These are phyloP conservation scores for Aspiorhynchus laticeps DNA, from an alignment of 2,113 vertebrate species.

Conservation along the genomic window DNA sequence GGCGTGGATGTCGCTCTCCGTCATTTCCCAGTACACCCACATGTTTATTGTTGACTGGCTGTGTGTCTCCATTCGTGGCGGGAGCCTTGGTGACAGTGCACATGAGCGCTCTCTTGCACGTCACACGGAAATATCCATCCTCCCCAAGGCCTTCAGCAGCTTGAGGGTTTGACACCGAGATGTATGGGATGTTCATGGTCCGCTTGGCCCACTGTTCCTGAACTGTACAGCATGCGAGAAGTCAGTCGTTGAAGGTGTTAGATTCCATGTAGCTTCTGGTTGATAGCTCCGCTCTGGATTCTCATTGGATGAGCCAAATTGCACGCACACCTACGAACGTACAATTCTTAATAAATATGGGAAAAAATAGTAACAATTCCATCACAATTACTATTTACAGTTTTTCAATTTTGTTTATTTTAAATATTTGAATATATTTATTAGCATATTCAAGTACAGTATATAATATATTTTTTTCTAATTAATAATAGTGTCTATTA, in stretches of 20 bases:
- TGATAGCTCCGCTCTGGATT: not conserved
- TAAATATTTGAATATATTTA: too few species aligned
- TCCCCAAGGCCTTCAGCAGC: not conserved
- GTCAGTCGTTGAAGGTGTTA: not conserved
- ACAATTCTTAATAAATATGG: not conserved
- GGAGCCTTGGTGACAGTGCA: constrained; percentile 12
- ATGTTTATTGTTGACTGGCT: constrained; percentile 23
- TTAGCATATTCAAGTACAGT: too few species aligned
- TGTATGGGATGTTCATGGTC: constrained; percentile 23
- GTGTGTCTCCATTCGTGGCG: constrained; percentile 10
- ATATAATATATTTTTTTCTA: too few species aligned
- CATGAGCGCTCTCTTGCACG: constrained; percentile 12
- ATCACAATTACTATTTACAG: not conserved
- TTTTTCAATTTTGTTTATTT: too few species aligned
- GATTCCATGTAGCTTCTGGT: not conserved
- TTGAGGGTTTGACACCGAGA: constrained; percentile 15
- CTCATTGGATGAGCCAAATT: not conserved
- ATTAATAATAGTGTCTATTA: too few species aligned
- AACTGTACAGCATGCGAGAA: constrained; percentile 11
- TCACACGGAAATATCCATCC: constrained; percentile 17
- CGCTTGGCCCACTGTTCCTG: constrained; percentile 1
- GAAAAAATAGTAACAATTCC: not conserved
- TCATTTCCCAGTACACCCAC: constrained; percentile 20
- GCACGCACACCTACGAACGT: not conserved
- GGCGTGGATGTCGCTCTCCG: not conserved